Conservation (phyloP, 2,797 vertebrate genomes). For the Geotria australis region DNA sequence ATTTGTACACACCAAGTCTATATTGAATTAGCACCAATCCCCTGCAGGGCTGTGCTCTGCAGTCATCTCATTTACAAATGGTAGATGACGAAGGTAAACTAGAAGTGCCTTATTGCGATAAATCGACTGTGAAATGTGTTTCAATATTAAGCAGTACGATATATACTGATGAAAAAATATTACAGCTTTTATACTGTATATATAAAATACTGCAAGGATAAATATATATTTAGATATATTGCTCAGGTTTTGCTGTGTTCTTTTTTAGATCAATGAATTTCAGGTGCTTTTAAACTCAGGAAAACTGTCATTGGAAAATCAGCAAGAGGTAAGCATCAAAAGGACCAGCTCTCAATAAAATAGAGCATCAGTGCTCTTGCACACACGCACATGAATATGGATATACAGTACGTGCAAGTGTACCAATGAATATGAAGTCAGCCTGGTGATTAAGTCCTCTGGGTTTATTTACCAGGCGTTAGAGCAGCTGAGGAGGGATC, state of each 20-base stretch:
- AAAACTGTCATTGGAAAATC: conserved; percentile 14
- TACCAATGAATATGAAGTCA: background rate
- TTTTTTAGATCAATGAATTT: conserved; percentile 38
- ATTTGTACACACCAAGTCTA: no score
- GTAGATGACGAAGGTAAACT: background rate
- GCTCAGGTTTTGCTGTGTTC: background rate
- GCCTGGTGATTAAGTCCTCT: background rate
- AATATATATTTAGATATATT: background rate
- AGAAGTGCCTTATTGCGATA: background rate
- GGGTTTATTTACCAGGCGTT: conserved; percentile 18
- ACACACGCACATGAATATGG: background rate
- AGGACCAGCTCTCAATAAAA: background rate
- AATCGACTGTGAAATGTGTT: background rate
- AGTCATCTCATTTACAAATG: no score
- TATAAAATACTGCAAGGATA: background rate
- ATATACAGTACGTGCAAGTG: background rate
- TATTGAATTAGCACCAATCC: no score
- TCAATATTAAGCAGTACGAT: background rate
- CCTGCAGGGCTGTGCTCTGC: no score
- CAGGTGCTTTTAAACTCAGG: conserved; percentile 14
- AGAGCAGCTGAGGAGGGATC: conserved; percentile 28
- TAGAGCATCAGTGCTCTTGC: background rate
- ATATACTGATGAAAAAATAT: background rate
- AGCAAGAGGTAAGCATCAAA: conserved; percentile 21
- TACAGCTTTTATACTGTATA: background rate